phyloP scores from a whole-genome alignment of 2,113 vertebrate species.

The Nyctibius bracteatus region DNA sequence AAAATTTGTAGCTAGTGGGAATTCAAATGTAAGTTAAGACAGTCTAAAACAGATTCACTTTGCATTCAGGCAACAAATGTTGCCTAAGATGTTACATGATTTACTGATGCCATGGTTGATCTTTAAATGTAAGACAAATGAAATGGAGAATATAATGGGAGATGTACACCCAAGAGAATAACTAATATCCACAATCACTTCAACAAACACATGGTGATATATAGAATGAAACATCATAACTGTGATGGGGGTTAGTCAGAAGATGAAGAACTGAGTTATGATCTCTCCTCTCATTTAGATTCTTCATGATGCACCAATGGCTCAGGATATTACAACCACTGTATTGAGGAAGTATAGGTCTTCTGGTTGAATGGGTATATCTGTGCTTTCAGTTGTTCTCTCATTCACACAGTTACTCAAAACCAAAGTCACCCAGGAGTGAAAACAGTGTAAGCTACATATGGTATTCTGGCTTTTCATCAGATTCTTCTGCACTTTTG shows the following conservation, averaged over 20 bases:
- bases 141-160: neutral
- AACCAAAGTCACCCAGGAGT: neutral
- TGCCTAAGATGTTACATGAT: neutral
- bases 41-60: neutral
- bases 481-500: neutral
- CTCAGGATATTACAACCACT: neutral
- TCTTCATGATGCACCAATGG: neutral
- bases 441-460: neutral
- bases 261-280: neutral
- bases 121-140: neutral
- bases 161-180: neutral
- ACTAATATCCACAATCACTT: neutral
- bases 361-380: neutral
- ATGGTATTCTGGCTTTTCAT: neutral
- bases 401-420: neutral
- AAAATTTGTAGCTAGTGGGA: neutral
- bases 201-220: neutral
- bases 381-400: neutral
- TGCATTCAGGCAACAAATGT: neutral
- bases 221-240: neutral
- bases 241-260: rapidly evolving
- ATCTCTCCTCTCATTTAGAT: neutral
- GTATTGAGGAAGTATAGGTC: neutral
- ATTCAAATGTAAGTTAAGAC: neutral
- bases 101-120: neutral